phyloP scores from a whole-genome alignment of 2,797 vertebrate genomes.

The Sarcoramphus papa region DNA sequence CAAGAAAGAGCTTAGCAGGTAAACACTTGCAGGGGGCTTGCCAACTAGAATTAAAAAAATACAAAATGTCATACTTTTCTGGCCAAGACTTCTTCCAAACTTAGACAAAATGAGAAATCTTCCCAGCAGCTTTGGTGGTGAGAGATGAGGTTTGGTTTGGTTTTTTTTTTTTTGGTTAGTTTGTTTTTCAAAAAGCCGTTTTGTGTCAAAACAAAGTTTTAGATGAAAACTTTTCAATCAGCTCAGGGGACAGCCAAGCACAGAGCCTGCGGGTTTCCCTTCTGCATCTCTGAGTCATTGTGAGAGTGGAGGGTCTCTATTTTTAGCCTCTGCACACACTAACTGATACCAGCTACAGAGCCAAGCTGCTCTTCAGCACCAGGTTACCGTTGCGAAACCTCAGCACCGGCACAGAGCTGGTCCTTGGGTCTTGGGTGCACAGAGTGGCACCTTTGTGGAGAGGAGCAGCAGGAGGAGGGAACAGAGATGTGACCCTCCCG shows the following conservation, averaged over 20 bases:
- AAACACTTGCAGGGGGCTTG: not conserved
- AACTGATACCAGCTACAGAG: slow-evolving; percentile 21
- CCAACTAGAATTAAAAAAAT: not conserved
- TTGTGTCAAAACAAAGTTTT: slow-evolving; percentile 23
- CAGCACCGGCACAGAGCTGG: rapidly evolving
- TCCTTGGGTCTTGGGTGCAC: not conserved
- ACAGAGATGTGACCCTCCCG: not conserved
- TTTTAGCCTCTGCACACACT: slow-evolving; percentile 47
- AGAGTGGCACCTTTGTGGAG: not conserved
- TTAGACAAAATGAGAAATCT: not conserved
- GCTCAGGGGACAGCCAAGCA: not conserved
- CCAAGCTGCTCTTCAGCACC: not conserved
- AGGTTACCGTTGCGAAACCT: not conserved
- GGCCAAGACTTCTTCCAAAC: not conserved
- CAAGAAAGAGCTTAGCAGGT: not conserved
- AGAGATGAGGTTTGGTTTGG: not conserved
- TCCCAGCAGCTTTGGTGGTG: not conserved
- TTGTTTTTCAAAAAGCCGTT: not conserved
- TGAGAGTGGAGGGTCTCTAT: slow-evolving; percentile 56
- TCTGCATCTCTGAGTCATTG: slow-evolving; percentile 63
- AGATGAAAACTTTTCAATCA: not conserved
- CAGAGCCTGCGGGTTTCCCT: slow-evolving; percentile 54
- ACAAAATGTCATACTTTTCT: not conserved
- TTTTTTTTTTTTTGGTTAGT: not conserved
- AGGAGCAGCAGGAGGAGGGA: not conserved